phyloP scores from a whole-genome alignment of 2,113 vertebrate genomes.

The Caranx ignobilis region DNA sequence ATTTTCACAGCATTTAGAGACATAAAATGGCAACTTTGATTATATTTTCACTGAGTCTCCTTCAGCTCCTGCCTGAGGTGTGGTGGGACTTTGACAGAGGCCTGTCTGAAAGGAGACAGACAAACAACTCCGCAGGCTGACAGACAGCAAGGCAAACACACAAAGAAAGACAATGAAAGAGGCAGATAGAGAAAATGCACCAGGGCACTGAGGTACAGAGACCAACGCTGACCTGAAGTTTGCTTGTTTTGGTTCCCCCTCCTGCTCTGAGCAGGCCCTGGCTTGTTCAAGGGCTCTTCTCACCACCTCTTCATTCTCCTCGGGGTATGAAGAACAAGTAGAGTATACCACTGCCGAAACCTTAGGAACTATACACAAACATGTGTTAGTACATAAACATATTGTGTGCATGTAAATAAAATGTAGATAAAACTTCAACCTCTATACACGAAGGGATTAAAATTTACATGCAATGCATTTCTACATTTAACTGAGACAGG shows the following conservation, averaged over 20 bases:
- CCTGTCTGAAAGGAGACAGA: slow-evolving; percentile 39
- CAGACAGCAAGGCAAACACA: slow-evolving; percentile 45
- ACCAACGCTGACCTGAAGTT: slow-evolving; percentile 85
- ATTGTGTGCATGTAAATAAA: background rate
- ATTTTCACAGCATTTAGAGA: slow-evolving; percentile 49
- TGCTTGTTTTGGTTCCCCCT: slow-evolving; percentile 73
- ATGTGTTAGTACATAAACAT: background rate
- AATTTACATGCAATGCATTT: too few relatives aligned
- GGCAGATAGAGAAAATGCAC: slow-evolving; percentile 22
- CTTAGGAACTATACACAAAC: slow-evolving; percentile 82
- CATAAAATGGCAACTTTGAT: slow-evolving; percentile 48
- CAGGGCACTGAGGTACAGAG: background rate
- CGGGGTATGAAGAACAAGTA: slow-evolving; percentile 88
- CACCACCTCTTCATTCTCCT: slow-evolving; percentile 91
- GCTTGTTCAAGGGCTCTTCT: slow-evolving; percentile 83
- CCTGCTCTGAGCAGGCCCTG: slow-evolving; percentile 54
- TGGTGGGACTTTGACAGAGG: slow-evolving; percentile 47
- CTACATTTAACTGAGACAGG: background rate
- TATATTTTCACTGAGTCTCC: slow-evolving; percentile 44
- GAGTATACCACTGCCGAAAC: slow-evolving; percentile 89
- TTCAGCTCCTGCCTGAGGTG: slow-evolving; percentile 44
- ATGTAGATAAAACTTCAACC: background rate
- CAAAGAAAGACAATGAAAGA: slow-evolving; percentile 22
- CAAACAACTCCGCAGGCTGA: slow-evolving; percentile 49
- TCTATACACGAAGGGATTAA: background rate